phyloP scores from a whole-genome alignment of 2,888 invertebrate species.

The Hypsopygia costalis region DNA sequence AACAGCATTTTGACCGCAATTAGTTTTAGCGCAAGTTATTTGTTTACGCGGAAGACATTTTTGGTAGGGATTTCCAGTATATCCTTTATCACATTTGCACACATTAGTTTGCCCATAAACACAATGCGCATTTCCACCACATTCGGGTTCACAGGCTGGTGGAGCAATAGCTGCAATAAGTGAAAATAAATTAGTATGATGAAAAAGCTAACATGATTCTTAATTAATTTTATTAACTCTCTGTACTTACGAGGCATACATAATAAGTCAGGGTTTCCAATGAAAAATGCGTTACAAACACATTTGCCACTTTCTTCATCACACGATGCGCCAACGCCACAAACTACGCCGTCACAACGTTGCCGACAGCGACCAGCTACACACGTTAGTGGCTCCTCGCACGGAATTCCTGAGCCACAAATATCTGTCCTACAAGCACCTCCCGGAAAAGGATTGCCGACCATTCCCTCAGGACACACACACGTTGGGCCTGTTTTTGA shows the following conservation, averaged over 20 bases:
- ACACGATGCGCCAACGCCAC: constrained; percentile 93
- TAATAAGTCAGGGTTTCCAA: constrained; percentile 93
- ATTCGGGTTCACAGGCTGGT: constrained; percentile 89
- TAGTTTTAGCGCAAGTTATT: constrained; percentile 85
- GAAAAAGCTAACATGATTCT: not conserved
- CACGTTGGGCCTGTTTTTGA: constrained; percentile 92
- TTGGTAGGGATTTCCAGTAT: constrained; percentile 92
- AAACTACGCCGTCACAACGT: constrained; percentile 91
- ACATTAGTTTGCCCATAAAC: constrained; percentile 88
- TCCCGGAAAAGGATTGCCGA: constrained; percentile 95
- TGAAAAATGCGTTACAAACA: constrained; percentile 91
- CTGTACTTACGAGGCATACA: constrained; percentile 93
- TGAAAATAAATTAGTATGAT: not conserved
- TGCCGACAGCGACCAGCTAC: constrained; percentile 94
- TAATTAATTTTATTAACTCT: not conserved
- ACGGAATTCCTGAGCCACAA: constrained; percentile 88
- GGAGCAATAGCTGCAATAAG: constrained; percentile 84
- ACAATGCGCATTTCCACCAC: constrained; percentile 92
- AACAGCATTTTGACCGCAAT: constrained; percentile 89
- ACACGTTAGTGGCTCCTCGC: constrained; percentile 89
- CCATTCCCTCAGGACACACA: constrained; percentile 91
- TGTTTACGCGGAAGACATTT: constrained; percentile 87
- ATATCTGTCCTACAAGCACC: constrained; percentile 91
- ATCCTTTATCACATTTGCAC: constrained; percentile 92
- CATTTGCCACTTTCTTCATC: constrained; percentile 90